phyloP scores from a whole-genome alignment of 2,797 vertebrate species.

The Chelon labrosus region DNA sequence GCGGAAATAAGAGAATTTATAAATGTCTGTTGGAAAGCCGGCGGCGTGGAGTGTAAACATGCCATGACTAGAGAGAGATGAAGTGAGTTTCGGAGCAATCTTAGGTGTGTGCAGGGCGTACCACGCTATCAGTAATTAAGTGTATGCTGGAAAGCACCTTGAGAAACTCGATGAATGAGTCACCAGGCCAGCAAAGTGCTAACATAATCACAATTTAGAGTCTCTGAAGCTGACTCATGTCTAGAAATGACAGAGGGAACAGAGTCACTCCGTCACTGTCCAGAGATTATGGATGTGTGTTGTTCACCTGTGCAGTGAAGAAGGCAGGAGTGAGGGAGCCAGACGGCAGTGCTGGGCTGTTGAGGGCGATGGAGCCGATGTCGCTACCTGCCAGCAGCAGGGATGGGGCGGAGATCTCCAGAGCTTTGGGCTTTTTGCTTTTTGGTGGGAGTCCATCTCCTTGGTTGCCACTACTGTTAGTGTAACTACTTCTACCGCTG shows the following conservation, averaged over 20 bases:
- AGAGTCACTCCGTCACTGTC: background rate
- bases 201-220: background rate
- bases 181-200: constrained; percentile 2
- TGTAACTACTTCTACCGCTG: constrained; percentile 54
- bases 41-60: constrained; percentile 24
- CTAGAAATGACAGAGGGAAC: constrained; percentile 16
- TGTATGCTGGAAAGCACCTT: constrained; percentile 15
- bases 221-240: constrained; percentile 20
- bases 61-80: constrained; percentile 25
- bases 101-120: background rate
- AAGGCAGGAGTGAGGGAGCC: constrained; percentile 96
- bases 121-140: background rate
- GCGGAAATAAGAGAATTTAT: constrained; percentile 12
- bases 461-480: constrained; percentile 67
- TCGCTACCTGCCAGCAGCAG: constrained; percentile 92
- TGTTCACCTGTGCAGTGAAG: constrained; percentile 93
- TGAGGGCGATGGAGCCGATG: constrained; percentile 94
- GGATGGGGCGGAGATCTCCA: constrained; percentile 92
- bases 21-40: constrained; percentile 14
- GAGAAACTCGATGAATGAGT: constrained; percentile 8
- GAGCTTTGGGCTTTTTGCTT: constrained; percentile 94
- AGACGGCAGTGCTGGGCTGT: constrained; percentile 93
- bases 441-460: constrained; percentile 90
- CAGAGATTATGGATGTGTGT: background rate
- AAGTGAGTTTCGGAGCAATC: constrained; percentile 16